Base-by-base conservation (phyloP, 64 coral and sea anemone genomes). In the Stylophora pistillata region DNA sequence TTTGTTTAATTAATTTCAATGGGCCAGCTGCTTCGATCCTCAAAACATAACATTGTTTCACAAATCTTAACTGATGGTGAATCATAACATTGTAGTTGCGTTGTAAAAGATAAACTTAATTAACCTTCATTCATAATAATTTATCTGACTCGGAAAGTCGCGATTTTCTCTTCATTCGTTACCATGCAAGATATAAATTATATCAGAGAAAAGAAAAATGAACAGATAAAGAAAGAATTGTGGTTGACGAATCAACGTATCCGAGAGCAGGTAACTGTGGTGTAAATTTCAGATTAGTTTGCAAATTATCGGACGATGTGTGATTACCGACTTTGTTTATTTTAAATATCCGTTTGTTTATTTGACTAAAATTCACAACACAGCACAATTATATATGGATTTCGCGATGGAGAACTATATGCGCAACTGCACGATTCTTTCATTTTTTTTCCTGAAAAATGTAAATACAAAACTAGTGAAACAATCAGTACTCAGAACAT, bases 301-400 rank as follows among this genome's bases (percentile, higher is more conserved):
- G 17, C 1, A 27, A 84, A 53, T 84, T 13, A 37, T 23, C 41
- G 12, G 23, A 26, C 34, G 58, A 70, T 84, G 37, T 47, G 53
- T 84, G 21, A 84, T 70, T 69, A 20, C 80, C 16, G 15, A 47
- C 53, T 3, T 69, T 69, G 80, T 84, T 84, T 84, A 62, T 70
- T 69, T 70, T 53, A 26, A 68, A 21, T 84, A 1, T 27, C 5
- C 13, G 58, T 25, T 71, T 84, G 33, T 68, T 84, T 84, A 28
- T n/a, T 68, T 68, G 26, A 68, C 64, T n/a, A 11, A 68, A n/a
- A n/a, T 68, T 68, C 64, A 68, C 26, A 68, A 68, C 9, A 68
- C 21, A 68, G 64, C 20, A 25, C 5, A 68, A 25, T 68, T 68
- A 21, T 26, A 68, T 25, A 68, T 11, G n/a, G 21, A 68, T 68